These are phyloP conservation scores for Clepsis dumicolana DNA, from an alignment of 2,888 invertebrate genomes.

Conservation along the genomic window DNA sequence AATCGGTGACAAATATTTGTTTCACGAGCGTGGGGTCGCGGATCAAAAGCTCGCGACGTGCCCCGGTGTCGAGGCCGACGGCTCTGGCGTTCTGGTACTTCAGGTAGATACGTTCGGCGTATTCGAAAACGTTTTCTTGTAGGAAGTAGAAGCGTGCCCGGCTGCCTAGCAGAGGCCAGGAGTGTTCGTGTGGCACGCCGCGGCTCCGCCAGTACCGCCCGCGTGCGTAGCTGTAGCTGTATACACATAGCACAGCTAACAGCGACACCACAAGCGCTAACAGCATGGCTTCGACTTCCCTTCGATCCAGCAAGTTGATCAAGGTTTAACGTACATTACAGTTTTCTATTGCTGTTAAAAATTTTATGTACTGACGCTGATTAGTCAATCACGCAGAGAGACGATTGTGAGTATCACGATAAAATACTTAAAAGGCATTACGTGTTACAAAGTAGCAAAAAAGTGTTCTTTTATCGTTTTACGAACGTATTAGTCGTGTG, in stretches of 20 bases:
- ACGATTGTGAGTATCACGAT: no score
- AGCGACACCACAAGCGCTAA: neutral
- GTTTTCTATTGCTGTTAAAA: no score
- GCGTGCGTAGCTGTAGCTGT: neutral
- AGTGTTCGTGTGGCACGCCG: neutral
- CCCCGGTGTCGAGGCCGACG: neutral
- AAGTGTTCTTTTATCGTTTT: no score
- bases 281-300: neutral
- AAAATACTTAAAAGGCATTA: no score
- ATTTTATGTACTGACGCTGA: no score
- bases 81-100: neutral
- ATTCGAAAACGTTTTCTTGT: neutral
- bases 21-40: neutral
- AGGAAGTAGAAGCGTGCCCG: neutral
- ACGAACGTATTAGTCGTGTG: neutral
- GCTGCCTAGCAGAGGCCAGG: slow-evolving; percentile 11
- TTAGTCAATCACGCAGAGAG: no score
- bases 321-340: no score
- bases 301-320: no score
- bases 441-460: no score
- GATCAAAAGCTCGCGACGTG: slow-evolving; percentile 4
- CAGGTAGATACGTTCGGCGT: neutral
- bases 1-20: slow-evolving; percentile 1
- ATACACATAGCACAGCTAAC: neutral
- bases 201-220: slow-evolving; percentile 14